A percentile compares a stretch with the other conserved stretches of the same genome.
These are phyloP conservation scores for Drosophila anceps DNA, from an alignment of 2,888 invertebrate genomes.

Conservation along the genomic window DNA sequence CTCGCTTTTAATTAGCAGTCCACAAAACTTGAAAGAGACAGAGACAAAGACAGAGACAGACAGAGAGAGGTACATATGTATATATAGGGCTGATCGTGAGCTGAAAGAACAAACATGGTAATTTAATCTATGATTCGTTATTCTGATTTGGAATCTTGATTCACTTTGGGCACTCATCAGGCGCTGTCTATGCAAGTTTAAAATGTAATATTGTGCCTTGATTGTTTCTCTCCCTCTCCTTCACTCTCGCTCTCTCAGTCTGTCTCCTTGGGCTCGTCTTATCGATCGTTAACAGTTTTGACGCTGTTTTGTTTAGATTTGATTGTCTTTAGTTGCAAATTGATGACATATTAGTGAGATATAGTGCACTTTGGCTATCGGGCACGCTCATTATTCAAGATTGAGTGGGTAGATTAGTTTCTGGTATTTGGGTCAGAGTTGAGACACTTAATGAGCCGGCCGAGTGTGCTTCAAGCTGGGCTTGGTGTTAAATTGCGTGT, in stretches of 20 bases:
- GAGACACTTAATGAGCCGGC: neutral
- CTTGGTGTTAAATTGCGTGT: constrained; percentile 50
- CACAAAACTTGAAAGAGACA: constrained; percentile 37
- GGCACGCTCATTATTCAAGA: constrained; percentile 54
- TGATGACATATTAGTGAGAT: constrained; percentile 77
- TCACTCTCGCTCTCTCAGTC: neutral
- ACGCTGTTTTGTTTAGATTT: constrained; percentile 74
- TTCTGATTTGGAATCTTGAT: constrained; percentile 70
- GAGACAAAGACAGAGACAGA: neutral
- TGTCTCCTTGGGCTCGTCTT: neutral
- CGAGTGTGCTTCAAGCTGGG: neutral
- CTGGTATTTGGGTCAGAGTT: constrained; percentile 35
- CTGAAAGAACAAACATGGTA: constrained; percentile 66
- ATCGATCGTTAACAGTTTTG: constrained; percentile 70
- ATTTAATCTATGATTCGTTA: constrained; percentile 73
- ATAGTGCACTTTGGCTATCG: constrained; percentile 46
- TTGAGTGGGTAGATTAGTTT: constrained; percentile 31
- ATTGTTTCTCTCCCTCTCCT: constrained; percentile 40
- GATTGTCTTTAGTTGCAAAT: constrained; percentile 80
- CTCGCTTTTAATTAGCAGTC: constrained; percentile 79
- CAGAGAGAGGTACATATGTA: too few species aligned
- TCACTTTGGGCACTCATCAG: constrained; percentile 79
- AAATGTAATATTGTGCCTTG: constrained; percentile 66
- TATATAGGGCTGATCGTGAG: constrained; percentile 21
- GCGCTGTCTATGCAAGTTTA: constrained; percentile 70